Evolutionary conservation across 2,797 vertebrate genomes (phyloP), one percentile per base, ranked within the genome.

Genomic region (Anguilla anguilla): DNA sequence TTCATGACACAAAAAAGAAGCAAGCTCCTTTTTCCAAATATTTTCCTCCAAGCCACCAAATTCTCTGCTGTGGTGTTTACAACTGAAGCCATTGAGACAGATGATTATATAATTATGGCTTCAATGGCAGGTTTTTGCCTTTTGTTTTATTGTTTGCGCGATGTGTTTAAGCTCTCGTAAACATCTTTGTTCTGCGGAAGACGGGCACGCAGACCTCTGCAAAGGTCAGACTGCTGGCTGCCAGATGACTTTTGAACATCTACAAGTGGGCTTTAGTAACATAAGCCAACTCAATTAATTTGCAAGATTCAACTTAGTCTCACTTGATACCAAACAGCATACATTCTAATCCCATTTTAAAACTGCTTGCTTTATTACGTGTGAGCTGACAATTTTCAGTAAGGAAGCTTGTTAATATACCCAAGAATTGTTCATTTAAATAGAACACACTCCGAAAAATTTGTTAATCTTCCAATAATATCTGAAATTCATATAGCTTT

Each of bases 121-220:
- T 85, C 39, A 86, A 84, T 61, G 83, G 85, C 77, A 83, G 57
- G 77, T 88, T 64, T 64, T 43, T 82, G 87, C 39, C 77, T 88
- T 88, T 88, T 74, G 86, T 86, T 64, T 88, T 85, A 86, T 88
- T 89, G 86, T 88, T 90, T 81, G 86, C 72, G 35, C 74, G 55
- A 46, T 46, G 57, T 86, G 87, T 85, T 88, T 88, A 86, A 79
- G 72, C 69, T 85, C 55, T 85, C 69, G 83, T 89, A 87, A 90
- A 89, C 88, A 87, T 87, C 87, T 87, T 88, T 86, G 86, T 88
- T 11, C 49, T 51, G 83, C 31, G 53, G 85, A 88, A 53, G 82
- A 57, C 79, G 69, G 88, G 79, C 31, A 51, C 28, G 15, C 22
- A 74, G 85, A 74, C 84, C 85, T 86, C 59, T 49, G 49, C 79